These are phyloP conservation scores for Protophormia terraenovae DNA, from an alignment of 2,888 invertebrate genomes.

Conservation along the genomic window DNA sequence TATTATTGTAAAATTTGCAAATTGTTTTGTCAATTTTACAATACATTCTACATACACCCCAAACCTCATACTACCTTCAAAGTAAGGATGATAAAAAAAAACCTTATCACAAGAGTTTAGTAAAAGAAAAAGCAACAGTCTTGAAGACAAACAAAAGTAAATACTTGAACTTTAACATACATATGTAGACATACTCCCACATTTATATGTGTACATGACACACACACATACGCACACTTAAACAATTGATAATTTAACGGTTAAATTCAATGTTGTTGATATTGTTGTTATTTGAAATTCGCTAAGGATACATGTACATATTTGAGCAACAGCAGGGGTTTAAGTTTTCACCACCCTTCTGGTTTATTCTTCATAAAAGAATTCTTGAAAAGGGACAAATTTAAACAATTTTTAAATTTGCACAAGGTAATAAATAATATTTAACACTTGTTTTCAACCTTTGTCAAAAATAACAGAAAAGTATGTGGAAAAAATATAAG, in stretches of 20 bases:
- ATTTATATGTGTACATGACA: neutral
- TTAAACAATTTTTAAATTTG: constrained; percentile 43
- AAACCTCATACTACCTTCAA: neutral
- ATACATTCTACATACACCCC: constrained; percentile 5
- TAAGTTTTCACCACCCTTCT: neutral
- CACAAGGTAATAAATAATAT: constrained; percentile 62
- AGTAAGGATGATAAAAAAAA: too few species aligned
- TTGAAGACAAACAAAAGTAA: constrained; percentile 32
- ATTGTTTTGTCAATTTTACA: constrained; percentile 78
- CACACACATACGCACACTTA: neutral
- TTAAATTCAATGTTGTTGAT: constrained; percentile 49
- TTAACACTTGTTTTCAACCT: constrained; percentile 41
- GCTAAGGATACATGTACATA: neutral
- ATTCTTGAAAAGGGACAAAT: neutral
- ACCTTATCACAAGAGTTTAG: too few species aligned
- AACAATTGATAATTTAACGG: constrained; percentile 56
- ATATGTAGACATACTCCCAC: neutral
- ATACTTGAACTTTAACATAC: constrained; percentile 24
- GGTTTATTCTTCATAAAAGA: neutral
- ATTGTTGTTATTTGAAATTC: constrained; percentile 29
- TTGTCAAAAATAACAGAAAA: neutral
- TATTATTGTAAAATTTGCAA: constrained; percentile 76
- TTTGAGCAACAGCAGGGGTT: neutral
- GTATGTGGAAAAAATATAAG: neutral
- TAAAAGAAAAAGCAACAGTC: constrained; percentile 40